phyloP scores from a whole-genome alignment of 2,888 invertebrate genomes.

The Xylophagus ater region DNA sequence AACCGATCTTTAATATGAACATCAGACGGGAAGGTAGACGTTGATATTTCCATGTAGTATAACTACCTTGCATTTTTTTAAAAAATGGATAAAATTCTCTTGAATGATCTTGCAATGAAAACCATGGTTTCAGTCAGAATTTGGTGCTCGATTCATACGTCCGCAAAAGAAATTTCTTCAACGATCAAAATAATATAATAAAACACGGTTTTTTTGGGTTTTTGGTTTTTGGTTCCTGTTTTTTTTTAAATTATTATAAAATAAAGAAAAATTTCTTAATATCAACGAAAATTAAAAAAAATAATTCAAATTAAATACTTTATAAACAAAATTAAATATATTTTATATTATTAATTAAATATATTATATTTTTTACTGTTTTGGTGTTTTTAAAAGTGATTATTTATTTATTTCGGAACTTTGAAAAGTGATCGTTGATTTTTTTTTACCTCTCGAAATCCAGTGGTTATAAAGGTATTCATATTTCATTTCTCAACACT shows the following conservation, averaged over 20 bases:
- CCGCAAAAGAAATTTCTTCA: constrained; percentile 16
- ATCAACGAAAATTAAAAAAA: neutral
- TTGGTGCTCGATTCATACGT: constrained; percentile 40
- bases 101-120: constrained; percentile 14
- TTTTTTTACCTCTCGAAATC: too few relatives aligned
- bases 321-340: too few relatives aligned
- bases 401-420: too few relatives aligned
- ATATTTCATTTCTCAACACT: too few relatives aligned
- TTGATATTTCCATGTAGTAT: neutral
- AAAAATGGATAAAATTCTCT: constrained; percentile 11
- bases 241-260: neutral
- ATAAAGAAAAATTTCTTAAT: neutral
- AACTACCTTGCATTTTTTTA: constrained; percentile 7
- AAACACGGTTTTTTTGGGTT: neutral
- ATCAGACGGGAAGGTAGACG: constrained; percentile 14
- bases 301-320: neutral
- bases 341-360: too few relatives aligned
- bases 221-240: constrained; percentile 5
- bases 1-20: constrained; percentile 3
- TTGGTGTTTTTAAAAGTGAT: too few relatives aligned
- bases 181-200: neutral
- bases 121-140: constrained; percentile 37
- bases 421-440: too few relatives aligned
- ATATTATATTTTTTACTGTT: too few relatives aligned
- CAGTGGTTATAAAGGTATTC: too few relatives aligned